These are phyloP conservation scores for Bostrychus sinensis DNA, from an alignment of 2,113 vertebrate species.

Conservation along the genomic window DNA sequence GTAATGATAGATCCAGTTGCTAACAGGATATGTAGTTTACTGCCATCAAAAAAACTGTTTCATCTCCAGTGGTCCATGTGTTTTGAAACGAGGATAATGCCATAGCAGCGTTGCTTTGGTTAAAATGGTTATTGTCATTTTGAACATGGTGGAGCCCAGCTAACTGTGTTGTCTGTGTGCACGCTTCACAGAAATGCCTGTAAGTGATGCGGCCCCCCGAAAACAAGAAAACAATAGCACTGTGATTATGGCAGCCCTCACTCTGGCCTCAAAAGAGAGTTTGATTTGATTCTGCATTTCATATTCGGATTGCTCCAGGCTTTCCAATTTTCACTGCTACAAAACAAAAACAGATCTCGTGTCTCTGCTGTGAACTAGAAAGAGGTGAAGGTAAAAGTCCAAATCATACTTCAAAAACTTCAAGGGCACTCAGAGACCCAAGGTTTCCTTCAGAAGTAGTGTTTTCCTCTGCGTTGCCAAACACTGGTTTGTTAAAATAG, in stretches of 20 bases:
- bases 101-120: constrained; percentile 54
- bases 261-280: constrained; percentile 23
- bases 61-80: constrained; percentile 16
- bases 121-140: constrained; percentile 24
- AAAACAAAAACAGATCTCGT: constrained; percentile 39
- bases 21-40: constrained; percentile 30
- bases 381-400: constrained; percentile 11
- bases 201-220: constrained; percentile 20
- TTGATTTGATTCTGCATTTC: constrained; percentile 57
- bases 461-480: background rate
- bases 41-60: constrained; percentile 12
- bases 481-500: background rate
- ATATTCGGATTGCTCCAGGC: constrained; percentile 46
- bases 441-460: background rate
- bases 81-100: constrained; percentile 41
- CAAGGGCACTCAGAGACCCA: background rate
- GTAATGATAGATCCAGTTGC: constrained; percentile 16
- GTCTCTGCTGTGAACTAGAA: constrained; percentile 24
- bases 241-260: constrained; percentile 55
- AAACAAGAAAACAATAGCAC: constrained; percentile 22
- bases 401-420: background rate
- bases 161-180: background rate
- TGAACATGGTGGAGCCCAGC: constrained; percentile 21
- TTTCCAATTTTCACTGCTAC: constrained; percentile 37
- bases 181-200: constrained; percentile 22